Base-by-base conservation (phyloP, 1,140 invertebrate species). In the Dreissena polymorpha region DNA sequence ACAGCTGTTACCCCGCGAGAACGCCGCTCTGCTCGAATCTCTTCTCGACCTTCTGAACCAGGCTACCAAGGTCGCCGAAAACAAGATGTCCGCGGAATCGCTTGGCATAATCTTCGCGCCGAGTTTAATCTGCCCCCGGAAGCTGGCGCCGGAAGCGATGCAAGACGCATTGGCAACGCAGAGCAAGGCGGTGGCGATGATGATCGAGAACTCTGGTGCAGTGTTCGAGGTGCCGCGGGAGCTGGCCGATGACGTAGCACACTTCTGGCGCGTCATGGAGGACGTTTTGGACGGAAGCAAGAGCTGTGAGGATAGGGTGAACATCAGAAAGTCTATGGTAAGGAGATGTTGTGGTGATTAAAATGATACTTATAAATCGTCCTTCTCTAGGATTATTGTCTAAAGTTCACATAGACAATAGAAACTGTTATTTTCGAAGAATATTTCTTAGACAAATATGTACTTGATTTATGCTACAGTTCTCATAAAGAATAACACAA, bases 21-120 rank as follows among this genome's bases (percentile, higher is more conserved):
- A 97, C 90, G 94, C 96, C 83, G 94, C 95, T 49, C 93, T 99
- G 49, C 92, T 98, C 0, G 95, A 96, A 89, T 94, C 96, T 86
- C 93, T 98, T 16, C 94, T 98, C 1, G 93, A 94, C 67, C 93
- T 98, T 65, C 93, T 98, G 25, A 94, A 97, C 88, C 93, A 95
- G 68, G 96, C 97, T 0, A 95, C 96, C 0, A 94, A 94, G 67
- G 95, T 95, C 89, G 92, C 94, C 16, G 94, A 94, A 14, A 98
- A 98, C 90, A 96, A 96, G 94, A 99, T 99, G 97, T 96, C 96
- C 21, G 95, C 97, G 0, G 95, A 96, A 68, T 97, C 96, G 85
- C 93, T 98, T 25, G 97, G 97, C 3, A 98, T 97, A 53, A 93
- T 99, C 85, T 98, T 98, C 90, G 97, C 97, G 6, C 97, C 97